These are phyloP conservation scores for Slavum lentiscoides DNA, from an alignment of 2,888 invertebrate species.

Conservation along the genomic window DNA sequence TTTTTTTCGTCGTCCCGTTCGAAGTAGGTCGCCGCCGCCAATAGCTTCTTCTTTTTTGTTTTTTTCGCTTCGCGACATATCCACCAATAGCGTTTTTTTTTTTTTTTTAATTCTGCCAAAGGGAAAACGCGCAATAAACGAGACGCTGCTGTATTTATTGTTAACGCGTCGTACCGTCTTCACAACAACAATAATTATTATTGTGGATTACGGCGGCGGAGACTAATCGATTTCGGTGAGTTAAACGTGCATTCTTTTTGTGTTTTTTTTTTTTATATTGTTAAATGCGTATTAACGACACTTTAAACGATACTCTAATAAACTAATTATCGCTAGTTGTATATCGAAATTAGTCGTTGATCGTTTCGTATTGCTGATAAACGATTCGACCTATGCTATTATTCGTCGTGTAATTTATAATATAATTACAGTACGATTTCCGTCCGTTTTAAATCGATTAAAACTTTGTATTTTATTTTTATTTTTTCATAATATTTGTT, in stretches of 20 bases:
- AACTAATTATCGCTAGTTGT: too few species aligned
- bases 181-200: background rate
- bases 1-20: background rate
- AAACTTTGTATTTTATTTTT: too few species aligned
- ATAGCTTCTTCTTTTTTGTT: conserved; percentile 22
- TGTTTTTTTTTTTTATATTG: too few species aligned
- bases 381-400: too few species aligned
- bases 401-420: too few species aligned
- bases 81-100: conserved; percentile 1
- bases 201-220: background rate
- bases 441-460: too few species aligned
- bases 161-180: background rate
- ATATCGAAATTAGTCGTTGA: too few species aligned
- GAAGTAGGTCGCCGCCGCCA: conserved; percentile 45
- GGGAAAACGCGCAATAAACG: background rate
- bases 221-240: conserved; percentile 14
- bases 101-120: background rate
- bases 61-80: conserved; percentile 4
- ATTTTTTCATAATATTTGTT: background rate
- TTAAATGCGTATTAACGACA: too few species aligned
- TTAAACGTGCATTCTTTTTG: background rate
- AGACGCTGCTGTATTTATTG: background rate
- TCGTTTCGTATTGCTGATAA: too few species aligned
- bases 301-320: too few species aligned
- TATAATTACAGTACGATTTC: too few species aligned